Evolutionary conservation across 2,797 vertebrate species (phyloP).

Genomic region (Alcedo quadribrachys): DNA sequence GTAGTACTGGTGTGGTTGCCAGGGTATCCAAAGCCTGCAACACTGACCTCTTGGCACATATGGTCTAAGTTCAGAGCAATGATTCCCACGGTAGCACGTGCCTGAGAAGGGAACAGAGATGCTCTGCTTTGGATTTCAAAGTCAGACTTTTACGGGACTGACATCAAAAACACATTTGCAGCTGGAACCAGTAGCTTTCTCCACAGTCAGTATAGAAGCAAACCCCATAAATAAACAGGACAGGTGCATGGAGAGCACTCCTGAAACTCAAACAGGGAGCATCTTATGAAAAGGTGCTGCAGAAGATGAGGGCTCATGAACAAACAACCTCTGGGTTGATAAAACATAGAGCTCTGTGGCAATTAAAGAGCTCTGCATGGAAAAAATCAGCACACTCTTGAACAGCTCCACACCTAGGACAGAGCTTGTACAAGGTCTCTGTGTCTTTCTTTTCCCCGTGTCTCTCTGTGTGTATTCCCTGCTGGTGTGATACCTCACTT

Average conservation of each 20-base stretch:
- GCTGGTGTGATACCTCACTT: background rate
- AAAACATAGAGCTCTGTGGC: background rate
- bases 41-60: background rate
- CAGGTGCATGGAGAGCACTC: background rate
- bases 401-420: background rate
- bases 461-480: background rate
- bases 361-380: background rate
- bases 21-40: constrained; percentile 12
- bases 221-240: background rate
- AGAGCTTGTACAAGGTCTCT: background rate
- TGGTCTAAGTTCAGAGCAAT: constrained; percentile 7
- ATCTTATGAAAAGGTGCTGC: background rate
- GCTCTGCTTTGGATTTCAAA: background rate
- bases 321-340: background rate
- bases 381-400: background rate
- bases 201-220: fast-evolving
- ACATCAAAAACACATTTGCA: background rate
- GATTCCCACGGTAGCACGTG: background rate
- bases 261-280: background rate
- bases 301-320: background rate
- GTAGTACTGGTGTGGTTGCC: background rate
- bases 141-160: background rate
- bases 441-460: background rate
- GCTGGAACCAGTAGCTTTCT: background rate
- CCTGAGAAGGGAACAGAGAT: background rate